Base-by-base conservation (phyloP, 1,140 invertebrate species). In the Stenopsyche tienmushanensis region DNA sequence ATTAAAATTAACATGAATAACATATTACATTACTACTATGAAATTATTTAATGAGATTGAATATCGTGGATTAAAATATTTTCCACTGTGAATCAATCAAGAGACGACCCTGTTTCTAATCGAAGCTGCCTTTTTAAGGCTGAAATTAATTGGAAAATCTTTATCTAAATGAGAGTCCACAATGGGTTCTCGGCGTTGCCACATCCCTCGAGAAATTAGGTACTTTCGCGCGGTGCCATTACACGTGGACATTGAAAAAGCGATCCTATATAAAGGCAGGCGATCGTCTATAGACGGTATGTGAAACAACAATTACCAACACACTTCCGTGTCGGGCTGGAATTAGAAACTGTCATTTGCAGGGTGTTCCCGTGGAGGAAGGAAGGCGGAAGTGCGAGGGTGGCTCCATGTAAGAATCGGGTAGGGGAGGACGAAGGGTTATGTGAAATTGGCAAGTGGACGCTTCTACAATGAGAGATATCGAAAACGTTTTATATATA, bases 331-430 rank as follows among this genome's bases (percentile, higher is more conserved):
- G 78, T 75, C 77, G 78, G 79, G 75, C 78, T 78, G 75, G 78
- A 81, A 81, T 81, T 81, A 80, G 79, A 80, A 81, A 81, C 78
- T 81, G 79, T 81, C 79, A 81, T 81, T 81, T 80, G 78, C 79
- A 80, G 75, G 75, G 74, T 78, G 77, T 75, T n/a, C 41, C 47
- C 15, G 21, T 21, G 15, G 3, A 23, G 7, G 5, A 15, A 18
- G 47, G 75, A 20, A 15, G 75, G 10, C 17, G 50, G 52, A 53
- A 10, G 41, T 21, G 21, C 15, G 23, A 13, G 20, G 29, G 21
- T 41, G 20, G 26, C 18, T 29, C 8, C n/a, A 15, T 25, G 21
- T 24, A 25, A 29, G 20, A 62, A 52, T 26, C 47, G 44, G 39
- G n/a, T 45, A 13, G 26, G 52, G 10, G 24, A 52, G n/a, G 20